These are phyloP conservation scores for Unio pictorum DNA, from an alignment of 2,888 invertebrate species.

Conservation along the genomic window DNA sequence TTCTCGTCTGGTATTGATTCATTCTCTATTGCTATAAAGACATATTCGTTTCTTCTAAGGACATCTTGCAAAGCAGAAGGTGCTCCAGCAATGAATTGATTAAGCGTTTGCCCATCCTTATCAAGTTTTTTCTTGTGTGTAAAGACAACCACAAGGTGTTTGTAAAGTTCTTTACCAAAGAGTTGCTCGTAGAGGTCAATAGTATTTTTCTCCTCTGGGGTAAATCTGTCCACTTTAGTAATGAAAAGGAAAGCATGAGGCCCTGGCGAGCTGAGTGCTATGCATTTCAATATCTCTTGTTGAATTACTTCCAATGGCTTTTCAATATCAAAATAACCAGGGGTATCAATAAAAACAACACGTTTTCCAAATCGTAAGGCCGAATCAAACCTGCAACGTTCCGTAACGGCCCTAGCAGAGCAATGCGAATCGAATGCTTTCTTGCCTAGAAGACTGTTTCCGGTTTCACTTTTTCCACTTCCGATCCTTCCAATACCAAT, in stretches of 20 bases:
- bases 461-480: slow-evolving; percentile 20
- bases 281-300: slow-evolving; percentile 11
- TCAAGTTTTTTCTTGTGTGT: slow-evolving; percentile 13
- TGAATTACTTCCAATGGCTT: slow-evolving; percentile 5
- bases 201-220: slow-evolving; percentile 13
- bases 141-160: slow-evolving; percentile 12
- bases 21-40: too few species aligned
- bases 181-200: slow-evolving; percentile 9
- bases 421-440: slow-evolving; percentile 8
- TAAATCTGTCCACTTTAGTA: slow-evolving; percentile 14
- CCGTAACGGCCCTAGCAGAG: slow-evolving; percentile 6
- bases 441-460: slow-evolving; percentile 16
- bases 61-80: too few species aligned
- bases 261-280: slow-evolving; percentile 12
- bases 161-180: slow-evolving; percentile 11
- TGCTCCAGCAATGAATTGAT: too few species aligned
- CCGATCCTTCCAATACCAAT: slow-evolving; percentile 20
- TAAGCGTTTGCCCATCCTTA: too few species aligned
- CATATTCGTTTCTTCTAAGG: too few species aligned
- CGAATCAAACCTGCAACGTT: slow-evolving; percentile 6
- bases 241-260: slow-evolving; percentile 20
- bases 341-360: slow-evolving; percentile 14
- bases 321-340: slow-evolving; percentile 20
- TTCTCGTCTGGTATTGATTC: too few species aligned
- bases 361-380: slow-evolving; percentile 5